Evolutionary conservation across 2,888 invertebrate genomes (phyloP), one percentile per base, ranked within the genome.

Genomic region (Tenthredo scrophulariae): DNA sequence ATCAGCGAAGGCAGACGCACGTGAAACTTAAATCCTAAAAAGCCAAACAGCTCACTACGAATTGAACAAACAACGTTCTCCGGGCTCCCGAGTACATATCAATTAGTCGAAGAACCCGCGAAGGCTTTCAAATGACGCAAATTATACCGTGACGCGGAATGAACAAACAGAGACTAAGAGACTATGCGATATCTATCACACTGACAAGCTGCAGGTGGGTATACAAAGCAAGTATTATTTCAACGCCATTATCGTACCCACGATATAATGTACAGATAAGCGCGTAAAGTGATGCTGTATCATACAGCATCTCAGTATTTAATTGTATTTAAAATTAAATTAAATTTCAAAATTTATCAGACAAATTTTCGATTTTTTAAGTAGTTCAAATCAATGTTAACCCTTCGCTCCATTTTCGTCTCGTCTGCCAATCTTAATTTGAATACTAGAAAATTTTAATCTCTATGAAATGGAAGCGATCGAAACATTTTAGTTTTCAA

Each of bases 211-310:
- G 54, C 77, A 54, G 62, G 62, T 80, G 85, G 26, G 26, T 80
- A 85, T 85, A 88, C 58, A 65, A 33, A 13, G 33, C 40, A 37
- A 80, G 89, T 26, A 90, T 90, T 90, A 90, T 90, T 90, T 90
- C 87, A 87, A 88, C 88, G 86, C 87, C 86, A 87, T 90, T 90
- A 91, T 90, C 91, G 88, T 86, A 80, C 58, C 22, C 58, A 62
- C 40, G 26, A 40, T 58, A 22, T 26, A 26, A 54, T 54, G 3
- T 46, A 62, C 62, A 62, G 58, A 80, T 37, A 80, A 80, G n/a
- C n/a, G 62, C 15, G 29, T 22, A 80, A 40, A 37, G 40, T 6
- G 58, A 62, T 80, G 80, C 80, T 62, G 58, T 37, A 40, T 18
- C 40, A n/a, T 43, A 50, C 40, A 26, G 3, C 10, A 62, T 26